Percentiles rank a stretch among this genome's conserved stretches.
Evolutionary conservation across 30 jellyfish, hydroid and myxozoan species (phyloP).

Genomic region (Aurelia aurita): DNA sequence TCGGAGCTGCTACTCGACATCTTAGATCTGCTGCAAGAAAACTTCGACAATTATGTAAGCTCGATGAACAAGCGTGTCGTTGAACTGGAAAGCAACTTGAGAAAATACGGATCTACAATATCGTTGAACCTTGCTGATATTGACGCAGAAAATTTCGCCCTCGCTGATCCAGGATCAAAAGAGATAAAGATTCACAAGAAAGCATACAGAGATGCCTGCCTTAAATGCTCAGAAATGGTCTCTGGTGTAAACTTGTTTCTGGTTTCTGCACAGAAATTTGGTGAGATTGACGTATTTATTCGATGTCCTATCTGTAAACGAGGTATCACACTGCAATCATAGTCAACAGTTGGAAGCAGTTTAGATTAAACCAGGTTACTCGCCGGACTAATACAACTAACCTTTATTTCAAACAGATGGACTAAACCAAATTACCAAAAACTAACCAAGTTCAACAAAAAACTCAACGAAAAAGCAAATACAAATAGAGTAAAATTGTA

Average conservation of each 20-base stretch:
- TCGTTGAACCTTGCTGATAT: conserved; percentile 34
- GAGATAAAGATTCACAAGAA: conserved; percentile 16
- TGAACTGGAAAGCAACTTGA: conserved; percentile 47
- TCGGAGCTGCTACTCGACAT: conserved; percentile 62
- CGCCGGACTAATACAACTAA: no score
- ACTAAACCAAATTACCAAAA: no score
- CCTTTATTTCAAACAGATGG: no score
- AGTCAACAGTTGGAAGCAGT: no score
- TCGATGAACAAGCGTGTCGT: conserved; percentile 36
- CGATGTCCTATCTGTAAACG: no score
- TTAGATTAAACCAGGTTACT: no score
- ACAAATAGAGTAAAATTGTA: no score
- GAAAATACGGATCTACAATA: conserved; percentile 39
- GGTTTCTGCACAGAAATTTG: conserved; percentile 1
- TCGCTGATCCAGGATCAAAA: conserved; percentile 24
- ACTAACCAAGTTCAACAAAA: no score
- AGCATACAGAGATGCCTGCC: conserved; percentile 36
- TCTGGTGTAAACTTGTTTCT: conserved; percentile 33
- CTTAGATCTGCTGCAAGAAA: conserved; percentile 55
- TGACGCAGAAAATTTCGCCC: conserved; percentile 8
- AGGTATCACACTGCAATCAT: no score
- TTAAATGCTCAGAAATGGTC: conserved; percentile 44
- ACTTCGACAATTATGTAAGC: conserved; percentile 38
- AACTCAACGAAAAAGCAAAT: no score
- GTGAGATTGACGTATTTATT: no score